Conservation (phyloP, 2,797 vertebrate species). For the Chloroceryle inda region DNA sequence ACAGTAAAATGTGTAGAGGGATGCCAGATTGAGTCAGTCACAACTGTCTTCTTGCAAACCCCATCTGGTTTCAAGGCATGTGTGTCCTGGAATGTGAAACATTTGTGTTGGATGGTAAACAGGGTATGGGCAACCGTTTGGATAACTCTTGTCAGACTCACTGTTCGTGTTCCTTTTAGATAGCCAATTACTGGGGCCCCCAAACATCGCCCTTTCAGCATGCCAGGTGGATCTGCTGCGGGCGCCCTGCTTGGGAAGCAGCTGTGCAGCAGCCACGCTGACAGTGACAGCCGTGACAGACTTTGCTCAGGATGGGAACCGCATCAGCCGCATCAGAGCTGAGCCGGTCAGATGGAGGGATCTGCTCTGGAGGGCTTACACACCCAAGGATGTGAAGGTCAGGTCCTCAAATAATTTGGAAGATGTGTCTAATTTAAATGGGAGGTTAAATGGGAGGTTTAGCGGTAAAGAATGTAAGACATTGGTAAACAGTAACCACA, state of each 20-base stretch:
- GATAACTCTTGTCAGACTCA: neutral
- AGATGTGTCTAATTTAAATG: neutral
- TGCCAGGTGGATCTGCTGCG: constrained; percentile 81
- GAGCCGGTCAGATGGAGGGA: constrained; percentile 35
- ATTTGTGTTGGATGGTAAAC: fast-evolving
- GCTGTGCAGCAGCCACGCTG: constrained; percentile 77
- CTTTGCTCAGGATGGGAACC: constrained; percentile 80
- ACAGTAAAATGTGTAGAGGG: neutral
- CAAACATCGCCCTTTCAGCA: constrained; percentile 80
- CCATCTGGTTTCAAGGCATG: neutral
- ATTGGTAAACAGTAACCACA: neutral
- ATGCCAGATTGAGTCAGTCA: neutral
- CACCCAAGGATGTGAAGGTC: constrained; percentile 80
- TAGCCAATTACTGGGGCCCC: constrained; percentile 50
- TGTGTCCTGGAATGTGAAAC: neutral
- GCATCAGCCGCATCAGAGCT: constrained; percentile 68
- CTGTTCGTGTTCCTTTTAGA: constrained; percentile 63
- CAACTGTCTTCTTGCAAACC: neutral
- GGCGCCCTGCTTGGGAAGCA: constrained; percentile 55
- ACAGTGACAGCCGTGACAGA: constrained; percentile 82
- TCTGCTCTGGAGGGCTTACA: constrained; percentile 82
- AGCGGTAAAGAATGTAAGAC: neutral
- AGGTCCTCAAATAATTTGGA: neutral
- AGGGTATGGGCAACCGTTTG: fast-evolving
- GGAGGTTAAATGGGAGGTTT: neutral